These are phyloP conservation scores for Sparus aurata DNA, from an alignment of 2,797 vertebrate species.

Conservation along the genomic window DNA sequence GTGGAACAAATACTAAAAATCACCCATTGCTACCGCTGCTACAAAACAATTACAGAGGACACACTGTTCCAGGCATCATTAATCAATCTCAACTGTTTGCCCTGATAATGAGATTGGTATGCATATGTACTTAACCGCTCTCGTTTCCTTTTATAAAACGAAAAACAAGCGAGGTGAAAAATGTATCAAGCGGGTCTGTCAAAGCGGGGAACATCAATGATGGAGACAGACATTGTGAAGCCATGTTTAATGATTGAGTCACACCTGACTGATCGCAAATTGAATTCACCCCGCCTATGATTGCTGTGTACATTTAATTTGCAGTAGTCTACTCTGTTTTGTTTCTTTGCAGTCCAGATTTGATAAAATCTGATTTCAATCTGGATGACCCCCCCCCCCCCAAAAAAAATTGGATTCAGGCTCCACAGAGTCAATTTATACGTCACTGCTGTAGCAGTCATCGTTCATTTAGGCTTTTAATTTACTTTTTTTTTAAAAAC, in stretches of 20 bases:
- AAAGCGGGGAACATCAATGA: neutral
- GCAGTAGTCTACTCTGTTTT: neutral
- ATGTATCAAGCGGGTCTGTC: neutral
- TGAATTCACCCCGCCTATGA: conserved; percentile 12
- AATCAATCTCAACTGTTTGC: neutral
- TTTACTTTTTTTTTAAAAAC: conserved; percentile 18
- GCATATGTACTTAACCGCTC: neutral
- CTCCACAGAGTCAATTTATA: neutral
- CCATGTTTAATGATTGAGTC: conserved; percentile 18
- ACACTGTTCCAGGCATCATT: neutral
- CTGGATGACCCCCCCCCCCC: neutral
- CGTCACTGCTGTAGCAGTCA: neutral
- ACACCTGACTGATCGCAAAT: conserved; percentile 31
- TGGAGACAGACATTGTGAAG: conserved; percentile 4
- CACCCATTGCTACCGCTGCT: too few species aligned
- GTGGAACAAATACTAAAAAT: too few species aligned
- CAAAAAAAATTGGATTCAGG: neutral
- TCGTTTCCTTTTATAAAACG: neutral
- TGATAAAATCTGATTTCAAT: conserved; percentile 17
- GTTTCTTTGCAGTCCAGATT: neutral
- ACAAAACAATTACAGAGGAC: too few species aligned
- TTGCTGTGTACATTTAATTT: conserved; percentile 22
- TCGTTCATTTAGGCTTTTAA: neutral
- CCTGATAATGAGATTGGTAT: neutral
- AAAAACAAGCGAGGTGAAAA: neutral